Evolutionary conservation across 2,797 vertebrate species (phyloP), one percentile per base, ranked within the genome.

Genomic region (Arnoldichthys spilopterus): DNA sequence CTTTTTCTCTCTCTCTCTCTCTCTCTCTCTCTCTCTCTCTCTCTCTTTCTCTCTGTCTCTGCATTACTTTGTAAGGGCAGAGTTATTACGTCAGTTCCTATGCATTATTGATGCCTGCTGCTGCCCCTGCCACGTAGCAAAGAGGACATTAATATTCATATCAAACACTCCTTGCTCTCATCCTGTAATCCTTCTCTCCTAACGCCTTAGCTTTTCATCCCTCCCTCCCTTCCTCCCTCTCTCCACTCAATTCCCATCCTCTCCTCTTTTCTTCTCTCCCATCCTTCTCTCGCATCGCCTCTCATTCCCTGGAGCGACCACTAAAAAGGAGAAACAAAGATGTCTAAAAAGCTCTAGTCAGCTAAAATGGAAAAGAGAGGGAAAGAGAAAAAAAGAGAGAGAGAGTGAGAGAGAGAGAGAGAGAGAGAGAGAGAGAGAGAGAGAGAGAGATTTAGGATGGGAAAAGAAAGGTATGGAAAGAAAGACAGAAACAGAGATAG

Each of bases 91-190:
- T 80, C 73, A 70, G 63, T 12, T 53, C 6, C 40, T 59, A 43
- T 79, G 79, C 62, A 76, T 75, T 76, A 74, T 80, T 84, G 64
- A 82, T 80, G 64, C n/a, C 68, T n/a, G 49, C 81, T 73, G 66
- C 74, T 34, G 59, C 76, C 64, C 58, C 70, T 78, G 66, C 75
- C 72, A 78, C 63, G 67, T 61, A 70, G 68, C 61, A 56, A 66
- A 71, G 59, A 20, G 3, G 18, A 22, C 53, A 58, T 81, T 72
- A 73, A 72, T 83, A 66, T 76, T 72, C 59, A 49, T 49, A 76
- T 71, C 67, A 56, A 66, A 69, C 56, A 11, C 70, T 6, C 16
- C 58, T 16, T 47, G 16, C 30, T 78, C 70, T 69, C 53, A 56
- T 77, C 62, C 26, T 47, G 34, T 68, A 59, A 53, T 54, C 32